Evolutionary conservation across 2,888 invertebrate genomes (phyloP).

Genomic region (Microctonus hyperodae): DNA sequence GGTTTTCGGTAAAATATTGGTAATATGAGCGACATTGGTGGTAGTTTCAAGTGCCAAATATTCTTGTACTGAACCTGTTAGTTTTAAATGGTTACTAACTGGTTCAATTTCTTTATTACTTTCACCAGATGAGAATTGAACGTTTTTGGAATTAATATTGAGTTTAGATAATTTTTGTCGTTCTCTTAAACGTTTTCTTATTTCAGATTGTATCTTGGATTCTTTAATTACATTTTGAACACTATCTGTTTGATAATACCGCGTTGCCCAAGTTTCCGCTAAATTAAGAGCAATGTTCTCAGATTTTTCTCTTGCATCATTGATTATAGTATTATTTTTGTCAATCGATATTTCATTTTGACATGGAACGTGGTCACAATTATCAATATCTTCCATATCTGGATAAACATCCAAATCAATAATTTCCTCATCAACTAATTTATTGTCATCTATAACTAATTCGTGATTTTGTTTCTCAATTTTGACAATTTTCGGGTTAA

Average conservation of each 20-base stretch:
- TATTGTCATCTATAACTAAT: constrained; percentile 13
- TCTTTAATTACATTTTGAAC: constrained; percentile 61
- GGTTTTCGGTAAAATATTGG: neutral
- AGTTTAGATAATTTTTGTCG: constrained; percentile 57
- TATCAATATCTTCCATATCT: constrained; percentile 57
- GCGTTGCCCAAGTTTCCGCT: constrained; percentile 59
- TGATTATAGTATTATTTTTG: neutral
- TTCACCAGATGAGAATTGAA: constrained; percentile 18
- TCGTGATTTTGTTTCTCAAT: neutral
- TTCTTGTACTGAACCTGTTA: constrained; percentile 59
- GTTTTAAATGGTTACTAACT: constrained; percentile 36
- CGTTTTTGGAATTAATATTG: constrained; percentile 47
- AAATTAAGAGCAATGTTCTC: constrained; percentile 43
- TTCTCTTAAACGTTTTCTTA: constrained; percentile 59
- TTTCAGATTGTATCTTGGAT: constrained; percentile 62
- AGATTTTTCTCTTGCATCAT: constrained; percentile 19
- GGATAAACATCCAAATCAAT: constrained; percentile 61
- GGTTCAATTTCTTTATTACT: constrained; percentile 30
- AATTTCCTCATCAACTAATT: constrained; percentile 50
- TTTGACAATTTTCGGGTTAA: neutral
- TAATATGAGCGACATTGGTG: constrained; percentile 15
- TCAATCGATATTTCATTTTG: neutral
- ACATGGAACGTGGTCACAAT: constrained; percentile 31
- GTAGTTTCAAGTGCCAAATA: constrained; percentile 56
- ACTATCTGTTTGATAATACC: constrained; percentile 61